phyloP scores from a whole-genome alignment of 2,113 vertebrate genomes.

The Sus scrofa region DNA sequence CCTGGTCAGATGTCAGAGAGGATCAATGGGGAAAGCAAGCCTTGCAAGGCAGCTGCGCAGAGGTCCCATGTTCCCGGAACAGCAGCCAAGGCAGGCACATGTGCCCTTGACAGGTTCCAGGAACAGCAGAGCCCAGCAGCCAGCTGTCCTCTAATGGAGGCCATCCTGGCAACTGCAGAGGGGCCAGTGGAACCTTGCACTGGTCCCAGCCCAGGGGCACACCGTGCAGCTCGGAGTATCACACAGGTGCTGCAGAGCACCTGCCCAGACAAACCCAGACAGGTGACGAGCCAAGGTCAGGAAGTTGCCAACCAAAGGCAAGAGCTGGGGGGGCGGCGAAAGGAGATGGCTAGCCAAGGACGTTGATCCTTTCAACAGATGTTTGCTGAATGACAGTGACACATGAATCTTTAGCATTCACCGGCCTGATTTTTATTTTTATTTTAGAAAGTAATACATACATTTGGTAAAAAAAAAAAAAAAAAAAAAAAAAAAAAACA shows the following conservation, averaged over 20 bases:
- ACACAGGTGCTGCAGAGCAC: too few relatives aligned
- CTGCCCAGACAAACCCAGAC: background rate
- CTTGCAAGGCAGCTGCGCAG: background rate
- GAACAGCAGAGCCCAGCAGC: background rate
- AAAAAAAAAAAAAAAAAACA: background rate
- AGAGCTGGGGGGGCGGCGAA: fast-evolving
- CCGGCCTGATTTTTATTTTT: background rate
- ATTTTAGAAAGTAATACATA: background rate
- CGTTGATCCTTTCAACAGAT: background rate
- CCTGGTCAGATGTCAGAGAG: background rate
- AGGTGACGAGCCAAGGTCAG: background rate
- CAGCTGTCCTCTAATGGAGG: slow-evolving; percentile 27
- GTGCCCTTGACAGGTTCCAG: background rate
- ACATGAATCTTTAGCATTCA: background rate
- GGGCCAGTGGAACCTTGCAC: background rate
- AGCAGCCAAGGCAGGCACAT: background rate
- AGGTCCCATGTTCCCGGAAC: fast-evolving
- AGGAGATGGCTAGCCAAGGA: background rate
- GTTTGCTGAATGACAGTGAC: background rate
- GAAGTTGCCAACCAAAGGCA: background rate
- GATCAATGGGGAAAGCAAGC: background rate
- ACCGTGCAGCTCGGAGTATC: background rate
- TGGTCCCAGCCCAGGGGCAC: background rate
- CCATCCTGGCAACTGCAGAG: background rate
- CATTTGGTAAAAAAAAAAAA: background rate